These are phyloP conservation scores for Rhopalosiphum nymphaeae DNA, from an alignment of 2,888 invertebrate genomes.

Conservation along the genomic window DNA sequence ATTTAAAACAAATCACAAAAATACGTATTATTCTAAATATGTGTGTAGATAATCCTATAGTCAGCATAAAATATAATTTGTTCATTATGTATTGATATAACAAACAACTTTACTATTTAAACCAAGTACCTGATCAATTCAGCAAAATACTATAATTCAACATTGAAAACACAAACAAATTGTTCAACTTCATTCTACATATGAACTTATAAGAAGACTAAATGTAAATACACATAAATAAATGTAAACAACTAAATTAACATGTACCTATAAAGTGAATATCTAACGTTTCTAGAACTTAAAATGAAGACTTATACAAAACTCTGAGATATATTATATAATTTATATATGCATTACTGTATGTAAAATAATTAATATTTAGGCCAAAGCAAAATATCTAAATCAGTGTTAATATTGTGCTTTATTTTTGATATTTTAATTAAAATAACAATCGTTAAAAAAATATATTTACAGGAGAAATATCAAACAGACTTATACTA, in stretches of 20 bases:
- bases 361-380: not conserved
- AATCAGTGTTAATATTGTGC: not conserved
- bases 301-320: not conserved
- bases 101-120: not conserved
- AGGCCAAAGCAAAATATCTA: not conserved
- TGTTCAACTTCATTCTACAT: not conserved
- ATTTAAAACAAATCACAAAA: not conserved
- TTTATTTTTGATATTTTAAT: not conserved
- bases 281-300: not conserved
- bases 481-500: not conserved
- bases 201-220: not conserved
- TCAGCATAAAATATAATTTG: not conserved
- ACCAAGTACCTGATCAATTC: constrained; percentile 13
- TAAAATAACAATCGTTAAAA: not conserved
- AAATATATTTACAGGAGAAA: not conserved
- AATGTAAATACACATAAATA: not conserved
- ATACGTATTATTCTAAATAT: not conserved
- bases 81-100: not conserved
- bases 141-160: not conserved
- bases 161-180: constrained; percentile 22
- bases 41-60: not conserved
- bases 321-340: not conserved
- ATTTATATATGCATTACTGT: not conserved
- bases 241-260: constrained; percentile 24
- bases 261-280: not conserved